Conservation (phyloP, 2,113 vertebrate genomes). For the Plecturocebus donacophilus region DNA sequence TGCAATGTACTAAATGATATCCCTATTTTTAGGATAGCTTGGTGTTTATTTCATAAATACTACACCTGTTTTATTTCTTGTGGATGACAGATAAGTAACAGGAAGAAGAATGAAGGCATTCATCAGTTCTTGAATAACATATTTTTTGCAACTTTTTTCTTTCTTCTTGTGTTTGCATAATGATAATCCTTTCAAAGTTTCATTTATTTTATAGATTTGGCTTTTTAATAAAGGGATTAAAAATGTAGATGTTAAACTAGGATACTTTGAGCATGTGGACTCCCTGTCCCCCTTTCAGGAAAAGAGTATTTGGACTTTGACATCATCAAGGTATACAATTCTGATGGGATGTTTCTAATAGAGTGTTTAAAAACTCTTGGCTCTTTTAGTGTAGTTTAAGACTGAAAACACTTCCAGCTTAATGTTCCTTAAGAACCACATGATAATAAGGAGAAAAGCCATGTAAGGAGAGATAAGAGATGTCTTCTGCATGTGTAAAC, state of each 20-base stretch:
- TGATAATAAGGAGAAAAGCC: not conserved
- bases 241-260: not conserved
- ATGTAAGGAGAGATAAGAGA: not conserved
- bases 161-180: not conserved
- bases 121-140: not conserved
- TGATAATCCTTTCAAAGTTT: slow-evolving; percentile 22
- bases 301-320: not conserved
- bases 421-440: slow-evolving; percentile 7
- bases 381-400: not conserved
- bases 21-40: not conserved
- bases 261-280: slow-evolving; percentile 2
- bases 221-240: not conserved
- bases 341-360: not conserved
- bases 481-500: not conserved
- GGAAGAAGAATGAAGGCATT: not conserved
- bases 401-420: not conserved
- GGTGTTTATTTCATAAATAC: not conserved
- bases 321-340: not conserved
- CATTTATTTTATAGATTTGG: not conserved
- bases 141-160: not conserved
- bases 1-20: not conserved
- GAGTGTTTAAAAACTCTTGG: not conserved
- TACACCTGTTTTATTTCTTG: not conserved
- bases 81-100: not conserved
- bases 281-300: too few relatives aligned